A percentile compares a stretch with the other conserved stretches of the same genome.
phyloP scores from a whole-genome alignment of 2,888 invertebrate genomes.

The Xylota sylvarum region DNA sequence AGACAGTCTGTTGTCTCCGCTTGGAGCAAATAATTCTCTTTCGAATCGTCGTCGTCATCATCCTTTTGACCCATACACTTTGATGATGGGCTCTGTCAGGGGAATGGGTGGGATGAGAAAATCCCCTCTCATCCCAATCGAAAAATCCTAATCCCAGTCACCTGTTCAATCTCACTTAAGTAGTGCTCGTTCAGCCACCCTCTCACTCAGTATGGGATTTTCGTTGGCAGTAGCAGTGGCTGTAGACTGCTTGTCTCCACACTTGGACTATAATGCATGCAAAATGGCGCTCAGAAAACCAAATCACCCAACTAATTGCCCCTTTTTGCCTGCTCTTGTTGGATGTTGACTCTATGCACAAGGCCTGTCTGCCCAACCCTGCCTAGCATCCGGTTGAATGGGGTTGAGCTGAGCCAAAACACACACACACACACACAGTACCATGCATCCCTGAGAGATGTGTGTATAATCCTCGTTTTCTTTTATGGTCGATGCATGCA shows the following conservation, averaged over 20 bases:
- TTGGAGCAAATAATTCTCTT: slow-evolving; percentile 70
- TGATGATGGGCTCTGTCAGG: background rate
- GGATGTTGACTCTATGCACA: slow-evolving; percentile 67
- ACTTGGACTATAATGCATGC: slow-evolving; percentile 67
- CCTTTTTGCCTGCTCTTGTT: slow-evolving; percentile 56
- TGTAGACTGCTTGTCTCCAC: slow-evolving; percentile 74
- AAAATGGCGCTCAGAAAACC: slow-evolving; percentile 75
- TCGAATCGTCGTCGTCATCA: slow-evolving; percentile 51
- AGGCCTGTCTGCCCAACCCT: slow-evolving; percentile 54
- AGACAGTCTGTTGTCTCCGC: slow-evolving; percentile 71
- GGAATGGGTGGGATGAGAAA: slow-evolving; percentile 8
- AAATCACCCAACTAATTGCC: slow-evolving; percentile 77
- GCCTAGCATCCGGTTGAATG: slow-evolving; percentile 61
- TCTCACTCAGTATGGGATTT: slow-evolving; percentile 17
- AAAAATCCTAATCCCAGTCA: slow-evolving; percentile 73
- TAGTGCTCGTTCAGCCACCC: slow-evolving; percentile 62
- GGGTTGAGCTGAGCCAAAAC: slow-evolving; percentile 49
- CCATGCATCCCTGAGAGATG: slow-evolving; percentile 12
- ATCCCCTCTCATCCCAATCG: slow-evolving; percentile 39
- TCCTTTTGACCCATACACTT: slow-evolving; percentile 42
- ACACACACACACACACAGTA: background rate
- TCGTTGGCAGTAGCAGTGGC: slow-evolving; percentile 56
- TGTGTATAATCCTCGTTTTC: slow-evolving; percentile 73
- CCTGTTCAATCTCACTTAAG: slow-evolving; percentile 76
- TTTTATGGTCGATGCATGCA: slow-evolving; percentile 76